Evolutionary conservation across 2,797 vertebrate genomes (phyloP), one percentile per base, ranked within the genome.

Genomic region (Gadopsis marmoratus): DNA sequence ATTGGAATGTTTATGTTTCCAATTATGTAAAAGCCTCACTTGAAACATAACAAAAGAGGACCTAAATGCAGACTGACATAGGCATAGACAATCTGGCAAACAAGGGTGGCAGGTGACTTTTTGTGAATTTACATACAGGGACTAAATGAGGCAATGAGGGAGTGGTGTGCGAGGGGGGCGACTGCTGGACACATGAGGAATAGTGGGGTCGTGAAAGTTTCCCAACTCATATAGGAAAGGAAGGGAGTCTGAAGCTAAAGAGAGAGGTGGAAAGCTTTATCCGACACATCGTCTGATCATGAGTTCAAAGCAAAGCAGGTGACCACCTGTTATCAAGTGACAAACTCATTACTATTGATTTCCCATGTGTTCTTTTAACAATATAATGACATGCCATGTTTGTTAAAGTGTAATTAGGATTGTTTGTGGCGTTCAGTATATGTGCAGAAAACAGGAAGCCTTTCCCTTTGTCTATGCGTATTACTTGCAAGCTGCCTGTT

Each of bases 131-230:
- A 16, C 50, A n/a, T 23, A 21, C 6, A 9, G 2, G 4, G 37
- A 12, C 17, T 61, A 23, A 60, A 37, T 33, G 47, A 54, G 19
- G 10, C 1, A 26, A 35, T 47, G n/a, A 29, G 31, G 31, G 39
- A 11, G 16, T 41, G 47, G 19, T 43, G 48, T 23, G 16, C 43
- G 51, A 37, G 4, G 33, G 19, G 0, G 41, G 12, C 1, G 1
- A 33, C 33, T 69, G 9, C 35, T 70, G 60, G 53, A 59, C 53
- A 54, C 21, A 59, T 45, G 4, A 37, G 29, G 26, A 59, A 68
- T 19, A 31, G n/a, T 58, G 51, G 7, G 21, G 4, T 53, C 13
- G 23, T 3, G 26, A 41, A 37, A 35, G 29, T 26, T 26, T 41
- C 53, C 13, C 51, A 23, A 7, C 13, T 12, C 11, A 29, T 19